These are phyloP conservation scores for Pachliopta kotzebuea DNA, from an alignment of 2,888 invertebrate species.

Conservation along the genomic window DNA sequence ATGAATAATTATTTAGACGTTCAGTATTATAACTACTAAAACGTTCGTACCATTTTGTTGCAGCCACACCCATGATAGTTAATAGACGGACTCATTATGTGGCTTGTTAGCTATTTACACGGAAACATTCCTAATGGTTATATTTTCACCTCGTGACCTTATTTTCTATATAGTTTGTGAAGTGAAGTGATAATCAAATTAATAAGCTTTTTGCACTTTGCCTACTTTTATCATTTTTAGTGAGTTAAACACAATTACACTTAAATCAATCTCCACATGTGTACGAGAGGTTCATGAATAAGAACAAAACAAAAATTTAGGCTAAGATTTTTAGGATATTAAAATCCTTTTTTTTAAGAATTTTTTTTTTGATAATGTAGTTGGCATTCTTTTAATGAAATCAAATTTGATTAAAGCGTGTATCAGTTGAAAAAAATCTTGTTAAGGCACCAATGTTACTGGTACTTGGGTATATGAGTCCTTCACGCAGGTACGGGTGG, in stretches of 20 bases:
- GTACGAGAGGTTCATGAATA: too few species aligned
- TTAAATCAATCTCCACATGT: too few species aligned
- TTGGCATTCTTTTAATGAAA: background rate
- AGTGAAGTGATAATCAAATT: background rate
- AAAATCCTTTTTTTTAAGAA: too few species aligned
- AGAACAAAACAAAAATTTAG: too few species aligned
- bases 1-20: too few species aligned
- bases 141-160: conserved; percentile 2
- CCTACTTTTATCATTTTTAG: too few species aligned
- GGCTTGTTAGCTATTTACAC: conserved; percentile 3
- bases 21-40: background rate
- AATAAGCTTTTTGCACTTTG: background rate
- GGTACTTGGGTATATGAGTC: background rate
- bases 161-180: background rate
- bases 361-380: too few species aligned
- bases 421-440: background rate
- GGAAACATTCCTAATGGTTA: conserved; percentile 14
- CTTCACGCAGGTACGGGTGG: background rate
- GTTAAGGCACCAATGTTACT: background rate
- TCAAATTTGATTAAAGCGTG: background rate
- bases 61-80: background rate
- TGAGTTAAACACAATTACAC: too few species aligned
- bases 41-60: background rate
- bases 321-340: too few species aligned
- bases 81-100: conserved; percentile 9